Percentiles rank a stretch among this genome's conserved stretches.
Evolutionary conservation across 1,140 invertebrate genomes (phyloP).

Genomic region (Anoplophora glabripennis): DNA sequence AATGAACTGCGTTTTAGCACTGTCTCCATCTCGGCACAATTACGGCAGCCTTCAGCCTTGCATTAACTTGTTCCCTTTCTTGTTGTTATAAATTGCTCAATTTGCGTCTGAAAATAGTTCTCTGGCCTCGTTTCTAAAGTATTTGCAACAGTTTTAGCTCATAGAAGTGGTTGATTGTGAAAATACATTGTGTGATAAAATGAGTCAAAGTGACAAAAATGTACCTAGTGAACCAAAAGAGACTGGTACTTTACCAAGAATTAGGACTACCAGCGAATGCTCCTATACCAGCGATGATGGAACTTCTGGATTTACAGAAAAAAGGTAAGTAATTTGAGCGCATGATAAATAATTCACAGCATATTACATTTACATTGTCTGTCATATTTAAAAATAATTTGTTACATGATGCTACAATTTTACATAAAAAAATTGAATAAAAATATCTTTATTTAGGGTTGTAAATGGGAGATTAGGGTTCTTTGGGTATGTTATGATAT

Average conservation of each 20-base stretch:
- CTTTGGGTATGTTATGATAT: no score
- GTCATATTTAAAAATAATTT: no score
- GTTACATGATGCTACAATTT: no score
- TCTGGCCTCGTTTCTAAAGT: conserved; percentile 14
- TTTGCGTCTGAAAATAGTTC: conserved; percentile 17
- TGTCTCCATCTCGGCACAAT: neutral
- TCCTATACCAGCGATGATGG: conserved; percentile 45
- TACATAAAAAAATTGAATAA: neutral
- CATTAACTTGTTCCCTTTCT: neutral
- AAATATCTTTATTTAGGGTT: neutral
- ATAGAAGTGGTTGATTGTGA: neutral
- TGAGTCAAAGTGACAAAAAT: conserved; percentile 27
- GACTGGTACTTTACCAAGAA: conserved; percentile 28
- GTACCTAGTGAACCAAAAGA: conserved; percentile 30
- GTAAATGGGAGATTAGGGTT: no score
- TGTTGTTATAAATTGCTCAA: conserved; percentile 9
- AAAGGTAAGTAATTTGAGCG: conserved; percentile 37
- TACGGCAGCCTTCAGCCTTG: neutral
- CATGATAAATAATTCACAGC: no score
- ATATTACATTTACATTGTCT: no score
- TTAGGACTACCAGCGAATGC: conserved; percentile 44
- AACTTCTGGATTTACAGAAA: conserved; percentile 27
- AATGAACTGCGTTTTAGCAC: neutral
- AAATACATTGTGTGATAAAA: neutral
- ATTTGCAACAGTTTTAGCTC: conserved; percentile 7